phyloP scores from a whole-genome alignment of 2,888 invertebrate species.

The Protophormia terraenovae region DNA sequence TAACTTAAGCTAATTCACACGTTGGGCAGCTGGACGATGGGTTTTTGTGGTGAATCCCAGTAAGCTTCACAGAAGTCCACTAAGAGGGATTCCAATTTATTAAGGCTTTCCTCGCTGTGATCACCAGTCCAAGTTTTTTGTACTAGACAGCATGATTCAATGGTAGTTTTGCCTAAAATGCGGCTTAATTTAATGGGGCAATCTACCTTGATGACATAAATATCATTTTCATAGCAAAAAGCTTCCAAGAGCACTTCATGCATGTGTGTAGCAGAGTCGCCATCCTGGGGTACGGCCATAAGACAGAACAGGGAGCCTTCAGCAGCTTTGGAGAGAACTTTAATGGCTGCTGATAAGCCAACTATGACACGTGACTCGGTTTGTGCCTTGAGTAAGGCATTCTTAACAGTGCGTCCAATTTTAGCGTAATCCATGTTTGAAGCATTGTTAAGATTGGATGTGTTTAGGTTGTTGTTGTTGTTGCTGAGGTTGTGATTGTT shows the following conservation, averaged over 20 bases:
- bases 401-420: slow-evolving; percentile 79
- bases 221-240: slow-evolving; percentile 90
- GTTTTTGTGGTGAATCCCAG: slow-evolving; percentile 85
- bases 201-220: slow-evolving; percentile 88
- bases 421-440: slow-evolving; percentile 74
- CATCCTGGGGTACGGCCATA: slow-evolving; percentile 86
- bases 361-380: slow-evolving; percentile 79
- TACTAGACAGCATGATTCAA: slow-evolving; percentile 82
- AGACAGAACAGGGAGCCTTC: slow-evolving; percentile 87
- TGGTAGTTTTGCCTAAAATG: slow-evolving; percentile 83
- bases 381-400: slow-evolving; percentile 79
- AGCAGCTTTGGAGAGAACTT: slow-evolving; percentile 79
- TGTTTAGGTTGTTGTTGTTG: slow-evolving; percentile 50
- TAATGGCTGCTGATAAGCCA: slow-evolving; percentile 80
- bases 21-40: slow-evolving; percentile 86
- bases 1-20: slow-evolving; percentile 81
- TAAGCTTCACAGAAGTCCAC: slow-evolving; percentile 87
- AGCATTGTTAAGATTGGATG: not conserved
- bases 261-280: slow-evolving; percentile 89
- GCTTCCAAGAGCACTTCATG: slow-evolving; percentile 90
- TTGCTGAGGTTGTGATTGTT: slow-evolving; percentile 65
- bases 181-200: slow-evolving; percentile 82
- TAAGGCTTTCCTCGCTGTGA: slow-evolving; percentile 82
- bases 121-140: slow-evolving; percentile 80
- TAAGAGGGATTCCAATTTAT: slow-evolving; percentile 84